Base-by-base conservation (phyloP, 2,797 vertebrate species). In the Scolopax rusticola region DNA sequence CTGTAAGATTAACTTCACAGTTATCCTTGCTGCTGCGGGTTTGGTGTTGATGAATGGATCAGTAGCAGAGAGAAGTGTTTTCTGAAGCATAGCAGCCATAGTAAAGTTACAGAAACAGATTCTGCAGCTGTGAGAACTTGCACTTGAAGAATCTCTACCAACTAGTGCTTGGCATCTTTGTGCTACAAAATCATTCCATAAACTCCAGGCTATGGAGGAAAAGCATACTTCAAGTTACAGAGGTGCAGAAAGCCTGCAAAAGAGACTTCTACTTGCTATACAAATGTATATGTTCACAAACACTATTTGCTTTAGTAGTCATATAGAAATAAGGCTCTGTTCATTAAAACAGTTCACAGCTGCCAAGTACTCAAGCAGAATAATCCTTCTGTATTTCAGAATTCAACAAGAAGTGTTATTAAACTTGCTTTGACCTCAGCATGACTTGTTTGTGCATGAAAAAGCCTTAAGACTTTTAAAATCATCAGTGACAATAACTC, bases 391-490 rank as follows among this genome's bases (percentile, higher is more conserved):
- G 2, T 63, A 71, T 43, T 86, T 91, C 36, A 40, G 21, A 94
- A 71, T 60, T 91, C 64, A 85, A 53, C 38, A 90, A 57, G 33
- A 71, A 77, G 10, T 33, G 27, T 76, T 94, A 84, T 50, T 84
- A 82, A 93, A 79, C 63, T 88, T 69, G 9, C 43, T 84, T 79
- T 82, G 54, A 87, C 63, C 61, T 84, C 93, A 88, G 83, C 47
- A 40, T 59, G 51, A 82, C 30, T 73, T 81, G n/a, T 63, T 87
- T 80, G 30, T 67, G 24, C 19, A 43, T 36, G 5, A 87, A 94
- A 76, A 30, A 57, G 56, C 77, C 68, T 89, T 48, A 78, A 87
- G 47, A 33, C 27, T 78, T 90, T 50, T 65, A 33, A 88, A 95
- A 87, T 61, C 61, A 70, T 56, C 40, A 51, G 43, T 61, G 33